phyloP scores from a whole-genome alignment of 1,140 invertebrate genomes.

The Carposina sasakii region DNA sequence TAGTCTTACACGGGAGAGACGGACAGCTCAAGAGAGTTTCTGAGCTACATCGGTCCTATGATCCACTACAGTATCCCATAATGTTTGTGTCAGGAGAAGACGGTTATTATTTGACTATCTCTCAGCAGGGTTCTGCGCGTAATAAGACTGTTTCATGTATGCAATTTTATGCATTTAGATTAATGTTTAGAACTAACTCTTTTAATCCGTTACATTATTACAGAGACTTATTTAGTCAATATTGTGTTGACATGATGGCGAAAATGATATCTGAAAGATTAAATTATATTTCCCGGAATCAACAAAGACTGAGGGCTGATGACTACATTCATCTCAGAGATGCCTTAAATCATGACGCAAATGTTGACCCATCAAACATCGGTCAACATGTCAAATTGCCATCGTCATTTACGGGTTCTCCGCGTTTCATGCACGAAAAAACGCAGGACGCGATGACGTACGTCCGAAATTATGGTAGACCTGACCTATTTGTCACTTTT shows the following conservation, averaged over 20 bases:
- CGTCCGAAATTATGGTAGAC: slow-evolving; percentile 48
- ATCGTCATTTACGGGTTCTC: slow-evolving; percentile 44
- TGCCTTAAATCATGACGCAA: slow-evolving; percentile 27
- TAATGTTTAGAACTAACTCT: slow-evolving; percentile 37
- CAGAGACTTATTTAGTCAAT: slow-evolving; percentile 45
- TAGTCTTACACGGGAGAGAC: slow-evolving; percentile 32
- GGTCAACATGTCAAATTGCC: slow-evolving; percentile 41
- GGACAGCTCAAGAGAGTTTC: slow-evolving; percentile 26
- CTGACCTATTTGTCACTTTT: slow-evolving; percentile 64
- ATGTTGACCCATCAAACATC: slow-evolving; percentile 28
- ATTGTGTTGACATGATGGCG: slow-evolving; percentile 47
- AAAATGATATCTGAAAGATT: slow-evolving; percentile 53
- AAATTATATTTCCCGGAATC: slow-evolving; percentile 45
- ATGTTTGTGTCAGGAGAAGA: slow-evolving; percentile 36
- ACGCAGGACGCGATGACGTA: slow-evolving; percentile 57
- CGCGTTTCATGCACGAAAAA: slow-evolving; percentile 58
- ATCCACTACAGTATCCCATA: slow-evolving; percentile 51
- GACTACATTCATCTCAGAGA: slow-evolving; percentile 46
- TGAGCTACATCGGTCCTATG: slow-evolving; percentile 41
- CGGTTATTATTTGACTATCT: slow-evolving; percentile 1
- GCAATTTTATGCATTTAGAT: slow-evolving; percentile 33
- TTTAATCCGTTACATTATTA: slow-evolving; percentile 39
- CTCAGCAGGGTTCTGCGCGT: neutral
- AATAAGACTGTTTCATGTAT: slow-evolving; percentile 30
- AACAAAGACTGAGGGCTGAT: slow-evolving; percentile 45